A percentile compares a stretch with the other conserved stretches of the same genome.
Evolutionary conservation across 1,140 invertebrate species (phyloP).

Genomic region (Pseudomyrmex cubaensis): DNA sequence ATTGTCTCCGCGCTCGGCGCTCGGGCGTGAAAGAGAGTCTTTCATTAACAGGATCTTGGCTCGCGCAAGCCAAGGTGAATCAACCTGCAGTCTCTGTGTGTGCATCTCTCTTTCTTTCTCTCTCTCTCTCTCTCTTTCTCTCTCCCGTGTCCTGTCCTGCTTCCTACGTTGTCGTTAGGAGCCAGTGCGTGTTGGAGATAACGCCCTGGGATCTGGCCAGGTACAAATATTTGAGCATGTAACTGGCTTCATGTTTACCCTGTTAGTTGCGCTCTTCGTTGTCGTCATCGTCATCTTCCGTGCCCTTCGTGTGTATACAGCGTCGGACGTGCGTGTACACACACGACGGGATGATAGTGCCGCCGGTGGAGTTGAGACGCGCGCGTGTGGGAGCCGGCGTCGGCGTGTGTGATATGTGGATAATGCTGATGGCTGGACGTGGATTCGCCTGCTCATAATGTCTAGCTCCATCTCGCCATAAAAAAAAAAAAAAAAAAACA

Average conservation of each 20-base stretch:
- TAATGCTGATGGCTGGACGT: slow-evolving; percentile 62
- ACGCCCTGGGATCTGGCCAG: slow-evolving; percentile 69
- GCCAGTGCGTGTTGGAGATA: slow-evolving; percentile 77
- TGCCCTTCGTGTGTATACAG: slow-evolving; percentile 32
- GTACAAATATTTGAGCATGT: slow-evolving; percentile 83
- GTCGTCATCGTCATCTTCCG: slow-evolving; percentile 40
- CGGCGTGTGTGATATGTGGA: slow-evolving; percentile 58
- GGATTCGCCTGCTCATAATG: slow-evolving; percentile 20
- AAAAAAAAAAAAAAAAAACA: slow-evolving; percentile 47
- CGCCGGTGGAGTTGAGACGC: background rate
- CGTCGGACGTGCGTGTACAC: slow-evolving; percentile 55
- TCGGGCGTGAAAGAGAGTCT: slow-evolving; percentile 77
- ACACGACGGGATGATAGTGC: slow-evolving; percentile 26
- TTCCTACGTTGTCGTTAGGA: slow-evolving; percentile 60
- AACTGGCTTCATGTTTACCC: slow-evolving; percentile 80
- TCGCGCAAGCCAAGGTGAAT: slow-evolving; percentile 73
- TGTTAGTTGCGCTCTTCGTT: slow-evolving; percentile 67
- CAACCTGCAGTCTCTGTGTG: slow-evolving; percentile 72
- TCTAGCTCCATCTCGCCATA: slow-evolving; percentile 36
- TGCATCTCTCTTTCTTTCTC: slow-evolving; percentile 50
- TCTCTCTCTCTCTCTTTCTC: background rate
- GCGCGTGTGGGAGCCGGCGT: slow-evolving; percentile 39
- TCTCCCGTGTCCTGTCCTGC: background rate
- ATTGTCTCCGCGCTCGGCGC: slow-evolving; percentile 74
- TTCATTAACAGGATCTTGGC: slow-evolving; percentile 75